phyloP scores from a whole-genome alignment of 2,797 vertebrate genomes.

The Enteromius paludinosus region DNA sequence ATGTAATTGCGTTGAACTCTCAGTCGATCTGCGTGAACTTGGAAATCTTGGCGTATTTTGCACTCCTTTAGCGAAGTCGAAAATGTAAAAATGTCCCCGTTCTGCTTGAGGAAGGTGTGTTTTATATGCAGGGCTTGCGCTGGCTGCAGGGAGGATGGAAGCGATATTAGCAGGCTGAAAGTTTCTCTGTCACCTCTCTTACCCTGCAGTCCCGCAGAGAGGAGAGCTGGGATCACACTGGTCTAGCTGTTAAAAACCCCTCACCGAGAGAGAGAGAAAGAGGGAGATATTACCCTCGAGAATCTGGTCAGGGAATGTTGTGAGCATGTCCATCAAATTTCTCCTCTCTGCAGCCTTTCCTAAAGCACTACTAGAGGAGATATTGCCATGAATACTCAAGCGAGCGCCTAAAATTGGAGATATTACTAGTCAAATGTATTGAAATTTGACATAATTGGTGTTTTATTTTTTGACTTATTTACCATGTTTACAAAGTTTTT shows the following conservation, averaged over 20 bases:
- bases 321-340: conserved; percentile 50
- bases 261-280: neutral
- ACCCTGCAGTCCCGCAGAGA: conserved; percentile 45
- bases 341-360: conserved; percentile 8
- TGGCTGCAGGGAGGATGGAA: conserved; percentile 24
- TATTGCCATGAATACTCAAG: conserved; percentile 8
- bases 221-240: conserved; percentile 47
- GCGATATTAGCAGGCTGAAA: conserved; percentile 52
- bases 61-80: neutral
- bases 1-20: conserved; percentile 47
- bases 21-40: conserved; percentile 2
- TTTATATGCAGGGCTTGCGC: conserved; percentile 19
- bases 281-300: conserved; percentile 53
- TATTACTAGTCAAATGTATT: neutral
- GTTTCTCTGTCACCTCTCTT: conserved; percentile 48
- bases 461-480: neutral
- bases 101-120: conserved; percentile 19
- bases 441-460: neutral
- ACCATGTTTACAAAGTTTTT: neutral
- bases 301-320: conserved; percentile 67
- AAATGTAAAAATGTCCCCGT: conserved; percentile 22
- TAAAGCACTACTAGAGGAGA: neutral
- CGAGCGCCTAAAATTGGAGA: neutral
- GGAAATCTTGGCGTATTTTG: neutral
- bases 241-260: conserved; percentile 52